Conservation (phyloP, 2,113 vertebrate genomes). For the Osmerus mordax region DNA sequence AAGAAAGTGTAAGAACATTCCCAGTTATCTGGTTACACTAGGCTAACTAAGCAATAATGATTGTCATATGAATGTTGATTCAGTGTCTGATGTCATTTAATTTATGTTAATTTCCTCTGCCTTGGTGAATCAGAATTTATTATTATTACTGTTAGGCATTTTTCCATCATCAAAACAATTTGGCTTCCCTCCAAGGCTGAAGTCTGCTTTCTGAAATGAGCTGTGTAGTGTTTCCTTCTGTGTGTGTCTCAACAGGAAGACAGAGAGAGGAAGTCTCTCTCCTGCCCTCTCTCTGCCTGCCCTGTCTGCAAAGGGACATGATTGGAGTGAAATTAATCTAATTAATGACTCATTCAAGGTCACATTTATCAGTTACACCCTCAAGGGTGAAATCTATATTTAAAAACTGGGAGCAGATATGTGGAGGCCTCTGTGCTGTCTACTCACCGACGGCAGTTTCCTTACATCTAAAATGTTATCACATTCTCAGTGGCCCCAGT, state of each 20-base stretch:
- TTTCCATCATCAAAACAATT: conserved; percentile 7
- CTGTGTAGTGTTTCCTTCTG: conserved; percentile 5
- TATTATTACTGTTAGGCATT: conserved; percentile 17
- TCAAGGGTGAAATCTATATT: conserved; percentile 6
- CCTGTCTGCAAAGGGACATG: conserved; percentile 2
- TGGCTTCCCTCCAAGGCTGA: conserved; percentile 9
- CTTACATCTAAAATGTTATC: background rate
- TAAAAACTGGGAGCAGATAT: conserved; percentile 8
- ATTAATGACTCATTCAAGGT: conserved; percentile 28
- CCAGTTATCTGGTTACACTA: too few species aligned
- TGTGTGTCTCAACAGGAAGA: background rate
- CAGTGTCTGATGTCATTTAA: conserved; percentile 5
- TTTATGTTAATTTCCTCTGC: conserved; percentile 12
- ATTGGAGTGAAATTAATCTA: conserved; percentile 14
- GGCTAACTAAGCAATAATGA: too few species aligned
- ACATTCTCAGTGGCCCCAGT: background rate
- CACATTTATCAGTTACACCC: conserved; percentile 4
- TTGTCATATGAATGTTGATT: background rate
- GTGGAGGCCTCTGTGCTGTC: background rate
- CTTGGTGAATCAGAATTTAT: conserved; percentile 12
- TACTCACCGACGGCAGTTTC: background rate
- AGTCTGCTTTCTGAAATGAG: background rate
- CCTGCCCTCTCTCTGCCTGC: background rate
- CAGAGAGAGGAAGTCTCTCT: background rate
- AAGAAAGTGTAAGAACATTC: too few species aligned